Base-by-base conservation (phyloP, 2,797 vertebrate genomes). In the Pseudomugil gertrudae region DNA sequence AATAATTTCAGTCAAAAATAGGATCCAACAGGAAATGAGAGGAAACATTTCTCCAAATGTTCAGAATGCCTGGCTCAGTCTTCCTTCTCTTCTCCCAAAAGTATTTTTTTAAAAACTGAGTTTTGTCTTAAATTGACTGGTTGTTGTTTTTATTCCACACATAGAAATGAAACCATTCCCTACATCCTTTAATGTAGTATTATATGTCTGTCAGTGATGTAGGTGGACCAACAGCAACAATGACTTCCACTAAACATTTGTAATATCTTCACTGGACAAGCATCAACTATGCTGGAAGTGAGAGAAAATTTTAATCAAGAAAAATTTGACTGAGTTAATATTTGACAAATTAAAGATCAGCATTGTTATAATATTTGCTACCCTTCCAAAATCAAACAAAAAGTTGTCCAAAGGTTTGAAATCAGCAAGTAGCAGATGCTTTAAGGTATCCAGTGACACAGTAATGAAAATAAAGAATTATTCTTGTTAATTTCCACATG, bases 1-100 rank as follows among this genome's bases (percentile, higher is more conserved):
- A 87, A 87, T 84, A 79, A 83, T 84, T 83, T 72, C 57, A 73
- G 55, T 72, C 7, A 2, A 51, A 76, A 83, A 86, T 74, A 58
- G 79, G 68, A 77, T 80, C 68, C 54, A 24, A 68, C 61, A 67
- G 65, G 64, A 55, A 24, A 69, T 74, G 79, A 77, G 63, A 63
- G 53, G 72, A 56, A 76, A 74, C 63, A 72, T 71, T 78, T 68
- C 60, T 79, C 65, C 57, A 70, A 83, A 81, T 80, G 57, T 66
- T 84, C 50, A 52, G 2, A 15, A 36, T 3, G 27, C 48, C 29
- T 79, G 56, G 19, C 30, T 75, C 40, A 57, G 21, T 52, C 21
- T 52, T 8, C 54, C 2, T 53, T 24, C 40, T 56, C 47, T 72
- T 43, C 54, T 78, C 63, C 69, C 61, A 58, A n/a, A n/a, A n/a